A percentile compares a stretch with the other conserved stretches of the same genome.
phyloP scores from a whole-genome alignment of 2,113 vertebrate genomes.

The Hyperopisus bebe region DNA sequence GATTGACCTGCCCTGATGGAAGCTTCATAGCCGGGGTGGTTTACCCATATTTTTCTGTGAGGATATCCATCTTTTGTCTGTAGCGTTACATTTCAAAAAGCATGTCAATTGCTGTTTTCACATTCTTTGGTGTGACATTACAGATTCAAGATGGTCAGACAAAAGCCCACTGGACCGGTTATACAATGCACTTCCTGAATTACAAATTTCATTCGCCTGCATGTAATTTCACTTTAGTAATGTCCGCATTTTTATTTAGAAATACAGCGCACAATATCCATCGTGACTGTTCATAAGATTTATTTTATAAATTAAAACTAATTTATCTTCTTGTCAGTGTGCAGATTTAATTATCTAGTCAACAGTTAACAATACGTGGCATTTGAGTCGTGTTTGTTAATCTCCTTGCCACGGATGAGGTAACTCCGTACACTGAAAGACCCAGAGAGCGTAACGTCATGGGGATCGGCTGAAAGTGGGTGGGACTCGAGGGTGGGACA shows the following conservation, averaged over 20 bases:
- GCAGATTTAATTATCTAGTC: neutral
- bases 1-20: neutral
- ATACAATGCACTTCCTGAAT: neutral
- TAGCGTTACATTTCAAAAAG: neutral
- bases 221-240: neutral
- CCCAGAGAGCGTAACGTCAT: slow-evolving; percentile 9
- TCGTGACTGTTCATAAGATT: neutral
- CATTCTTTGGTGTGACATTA: slow-evolving; percentile 12
- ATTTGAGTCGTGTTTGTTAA: neutral
- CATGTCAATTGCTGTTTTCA: neutral
- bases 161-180: slow-evolving; percentile 4
- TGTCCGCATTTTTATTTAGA: neutral
- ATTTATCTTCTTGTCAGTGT: neutral
- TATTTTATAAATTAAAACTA: neutral
- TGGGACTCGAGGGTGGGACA: neutral
- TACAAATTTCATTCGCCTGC: too few relatives aligned
- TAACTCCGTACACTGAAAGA: neutral
- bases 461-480: neutral
- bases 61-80: neutral
- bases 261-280: neutral
- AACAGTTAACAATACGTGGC: slow-evolving; percentile 14
- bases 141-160: neutral
- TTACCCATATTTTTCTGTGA: neutral
- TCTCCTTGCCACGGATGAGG: neutral
- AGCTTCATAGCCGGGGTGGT: neutral